Evolutionary conservation across 2,888 invertebrate genomes (phyloP).

Genomic region (Tryphoninae sp.): DNA sequence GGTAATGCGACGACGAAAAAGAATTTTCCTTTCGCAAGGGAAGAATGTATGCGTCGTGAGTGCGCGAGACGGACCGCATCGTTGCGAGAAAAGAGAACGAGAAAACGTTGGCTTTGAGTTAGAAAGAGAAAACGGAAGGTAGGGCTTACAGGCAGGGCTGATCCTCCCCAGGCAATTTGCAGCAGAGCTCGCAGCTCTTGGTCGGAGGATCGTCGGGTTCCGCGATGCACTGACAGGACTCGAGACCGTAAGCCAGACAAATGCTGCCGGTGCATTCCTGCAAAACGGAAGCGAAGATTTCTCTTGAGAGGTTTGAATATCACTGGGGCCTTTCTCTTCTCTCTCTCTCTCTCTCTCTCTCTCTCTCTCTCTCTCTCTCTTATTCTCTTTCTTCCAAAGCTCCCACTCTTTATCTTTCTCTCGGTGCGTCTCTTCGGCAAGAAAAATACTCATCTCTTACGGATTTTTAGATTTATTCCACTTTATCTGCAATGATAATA

Average conservation of each 20-base stretch:
- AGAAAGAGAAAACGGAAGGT: constrained; percentile 52
- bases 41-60: constrained; percentile 47
- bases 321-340: constrained; percentile 26
- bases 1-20: constrained; percentile 53
- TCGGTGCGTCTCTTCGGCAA: background rate
- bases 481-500: constrained; percentile 37
- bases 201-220: constrained; percentile 89
- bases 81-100: constrained; percentile 14
- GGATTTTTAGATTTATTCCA: constrained; percentile 55
- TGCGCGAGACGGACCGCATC: constrained; percentile 44
- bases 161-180: constrained; percentile 90
- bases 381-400: constrained; percentile 11
- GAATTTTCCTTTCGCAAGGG: constrained; percentile 34
- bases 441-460: constrained; percentile 35
- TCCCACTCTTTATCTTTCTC: constrained; percentile 10
- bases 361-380: background rate
- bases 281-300: constrained; percentile 63
- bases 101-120: constrained; percentile 24
- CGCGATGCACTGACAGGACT: constrained; percentile 95
- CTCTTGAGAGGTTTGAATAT: constrained; percentile 64
- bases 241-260: constrained; percentile 95
- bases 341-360: background rate
- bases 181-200: constrained; percentile 95
- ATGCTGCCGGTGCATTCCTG: constrained; percentile 97
- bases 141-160: constrained; percentile 86